These are phyloP conservation scores for Chelonus formosanus DNA, from an alignment of 2,888 invertebrate genomes.

Conservation along the genomic window DNA sequence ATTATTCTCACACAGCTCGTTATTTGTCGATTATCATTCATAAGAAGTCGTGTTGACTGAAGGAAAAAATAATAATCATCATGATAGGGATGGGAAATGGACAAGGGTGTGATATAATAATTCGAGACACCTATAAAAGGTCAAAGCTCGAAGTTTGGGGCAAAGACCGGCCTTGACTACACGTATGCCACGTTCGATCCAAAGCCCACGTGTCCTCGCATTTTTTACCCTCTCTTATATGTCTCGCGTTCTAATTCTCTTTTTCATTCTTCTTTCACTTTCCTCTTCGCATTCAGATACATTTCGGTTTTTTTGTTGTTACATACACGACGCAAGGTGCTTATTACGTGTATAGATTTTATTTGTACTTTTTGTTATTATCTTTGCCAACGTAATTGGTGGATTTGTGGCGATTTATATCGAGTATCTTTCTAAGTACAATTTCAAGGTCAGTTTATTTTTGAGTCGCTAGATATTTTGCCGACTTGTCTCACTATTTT, in stretches of 20 bases:
- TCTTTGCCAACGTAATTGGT: not conserved
- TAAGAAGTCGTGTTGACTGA: not conserved
- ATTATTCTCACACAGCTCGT: no score
- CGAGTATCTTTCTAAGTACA: not conserved
- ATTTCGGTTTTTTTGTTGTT: conserved; percentile 19
- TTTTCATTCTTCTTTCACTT: conserved; percentile 31
- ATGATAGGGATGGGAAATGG: conserved; percentile 32
- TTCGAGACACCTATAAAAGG: conserved; percentile 50
- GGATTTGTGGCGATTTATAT: not conserved
- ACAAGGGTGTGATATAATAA: conserved; percentile 44
- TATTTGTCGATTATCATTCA: no score
- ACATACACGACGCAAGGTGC: not conserved
- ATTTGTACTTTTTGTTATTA: no score
- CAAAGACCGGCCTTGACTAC: conserved; percentile 63
- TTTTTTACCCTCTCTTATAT: conserved; percentile 25
- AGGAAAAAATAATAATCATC: conserved; percentile 25
- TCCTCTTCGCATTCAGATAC: conserved; percentile 28
- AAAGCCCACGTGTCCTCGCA: conserved; percentile 42
- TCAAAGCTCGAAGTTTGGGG: conserved; percentile 53
- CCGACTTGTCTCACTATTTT: no score
- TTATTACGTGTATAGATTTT: not conserved
- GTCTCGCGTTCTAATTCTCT: conserved; percentile 20
- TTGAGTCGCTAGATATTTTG: no score
- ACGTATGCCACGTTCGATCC: conserved; percentile 55
- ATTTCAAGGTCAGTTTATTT: not conserved